These are phyloP conservation scores for Rhinoraja longicauda DNA, from an alignment of 2,797 vertebrate genomes.

Conservation along the genomic window DNA sequence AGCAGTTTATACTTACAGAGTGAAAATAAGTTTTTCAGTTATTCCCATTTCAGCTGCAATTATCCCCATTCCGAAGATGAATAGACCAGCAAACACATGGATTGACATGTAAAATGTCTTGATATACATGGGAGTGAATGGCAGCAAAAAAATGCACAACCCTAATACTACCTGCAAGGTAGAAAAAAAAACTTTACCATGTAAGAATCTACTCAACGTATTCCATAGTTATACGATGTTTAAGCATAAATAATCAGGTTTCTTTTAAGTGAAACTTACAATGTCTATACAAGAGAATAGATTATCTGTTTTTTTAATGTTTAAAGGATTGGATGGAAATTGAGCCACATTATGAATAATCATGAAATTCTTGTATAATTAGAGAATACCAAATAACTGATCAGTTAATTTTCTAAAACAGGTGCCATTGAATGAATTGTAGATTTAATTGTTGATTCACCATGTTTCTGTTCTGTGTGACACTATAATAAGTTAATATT, in stretches of 20 bases:
- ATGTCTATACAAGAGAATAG: slow-evolving; percentile 46
- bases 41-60: slow-evolving; percentile 81
- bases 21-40: slow-evolving; percentile 87
- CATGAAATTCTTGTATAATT: slow-evolving; percentile 71
- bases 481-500: too few relatives aligned
- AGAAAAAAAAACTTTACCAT: slow-evolving; percentile 39
- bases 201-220: slow-evolving; percentile 29
- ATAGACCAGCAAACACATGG: slow-evolving; percentile 76
- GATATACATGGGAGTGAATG: slow-evolving; percentile 65
- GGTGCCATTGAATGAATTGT: background rate
- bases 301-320: slow-evolving; percentile 63
- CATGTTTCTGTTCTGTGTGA: too few relatives aligned
- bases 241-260: background rate
- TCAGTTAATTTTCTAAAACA: background rate
- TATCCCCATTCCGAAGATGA: slow-evolving; percentile 75
- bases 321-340: slow-evolving; percentile 59
- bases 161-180: slow-evolving; percentile 72
- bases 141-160: slow-evolving; percentile 74
- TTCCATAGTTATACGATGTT: background rate
- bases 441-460: background rate
- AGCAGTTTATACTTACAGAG: slow-evolving; percentile 70
- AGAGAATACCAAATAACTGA: slow-evolving; percentile 67
- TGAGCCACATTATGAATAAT: slow-evolving; percentile 64
- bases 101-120: slow-evolving; percentile 73
- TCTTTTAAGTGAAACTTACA: too few relatives aligned